Percentiles rank a stretch among this genome's conserved stretches.
phyloP scores from a whole-genome alignment of 1,140 invertebrate genomes.

The Gyrodactylus salaris region DNA sequence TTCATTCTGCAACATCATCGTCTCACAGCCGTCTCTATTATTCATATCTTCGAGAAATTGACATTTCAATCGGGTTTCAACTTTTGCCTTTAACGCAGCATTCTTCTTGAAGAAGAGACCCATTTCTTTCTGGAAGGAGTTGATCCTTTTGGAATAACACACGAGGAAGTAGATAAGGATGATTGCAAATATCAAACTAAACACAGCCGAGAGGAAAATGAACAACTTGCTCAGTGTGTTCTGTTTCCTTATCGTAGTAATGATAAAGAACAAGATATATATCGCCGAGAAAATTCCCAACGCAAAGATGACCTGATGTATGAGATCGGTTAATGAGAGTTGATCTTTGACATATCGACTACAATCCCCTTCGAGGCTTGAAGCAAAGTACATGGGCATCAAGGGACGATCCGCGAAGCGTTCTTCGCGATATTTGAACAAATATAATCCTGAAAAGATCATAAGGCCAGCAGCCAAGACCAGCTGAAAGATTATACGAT shows the following conservation, averaged over 20 bases:
- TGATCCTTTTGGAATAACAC: neutral
- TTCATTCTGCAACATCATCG: neutral
- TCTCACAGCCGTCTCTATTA: neutral
- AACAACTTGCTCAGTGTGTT: neutral
- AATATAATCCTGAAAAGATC: neutral
- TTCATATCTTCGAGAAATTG: neutral
- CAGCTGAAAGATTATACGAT: neutral
- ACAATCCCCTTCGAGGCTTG: neutral
- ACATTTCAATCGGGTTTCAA: neutral
- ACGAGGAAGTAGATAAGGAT: neutral
- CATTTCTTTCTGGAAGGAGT: neutral
- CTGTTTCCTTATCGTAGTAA: neutral
- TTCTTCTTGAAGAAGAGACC: neutral
- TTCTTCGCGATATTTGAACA: neutral
- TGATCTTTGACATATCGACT: neutral
- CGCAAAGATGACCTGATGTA: neutral
- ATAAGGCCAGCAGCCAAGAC: neutral
- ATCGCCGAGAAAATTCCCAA: neutral
- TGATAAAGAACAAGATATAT: neutral
- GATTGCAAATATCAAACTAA: neutral
- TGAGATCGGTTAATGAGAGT: neutral
- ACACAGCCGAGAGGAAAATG: neutral
- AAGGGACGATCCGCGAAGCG: neutral
- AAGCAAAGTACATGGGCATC: neutral
- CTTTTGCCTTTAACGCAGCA: neutral